Conservation (phyloP, 2,797 vertebrate genomes). For the Caiman crocodilus region DNA sequence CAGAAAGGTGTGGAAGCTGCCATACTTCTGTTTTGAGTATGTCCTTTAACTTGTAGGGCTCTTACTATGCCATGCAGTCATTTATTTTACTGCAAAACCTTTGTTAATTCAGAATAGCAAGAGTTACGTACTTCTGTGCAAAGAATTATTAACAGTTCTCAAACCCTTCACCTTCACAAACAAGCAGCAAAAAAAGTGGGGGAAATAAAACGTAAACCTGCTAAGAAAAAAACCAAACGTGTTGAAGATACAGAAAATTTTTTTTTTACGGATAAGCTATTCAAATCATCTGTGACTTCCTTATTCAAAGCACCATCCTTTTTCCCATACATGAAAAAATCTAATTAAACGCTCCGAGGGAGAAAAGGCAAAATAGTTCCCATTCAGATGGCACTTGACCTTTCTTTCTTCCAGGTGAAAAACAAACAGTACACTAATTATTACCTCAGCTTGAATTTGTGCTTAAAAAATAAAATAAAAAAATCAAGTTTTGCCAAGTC, state of each 20-base stretch:
- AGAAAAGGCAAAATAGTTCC: conserved; percentile 47
- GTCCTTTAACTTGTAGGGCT: not conserved
- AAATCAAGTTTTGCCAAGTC: conserved; percentile 15
- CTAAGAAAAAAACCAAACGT: not conserved
- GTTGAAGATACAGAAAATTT: not conserved
- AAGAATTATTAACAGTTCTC: conserved; percentile 26
- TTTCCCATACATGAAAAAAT: conserved; percentile 27
- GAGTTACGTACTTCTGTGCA: not conserved
- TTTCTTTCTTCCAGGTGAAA: conserved; percentile 48
- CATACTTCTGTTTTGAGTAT: not conserved
- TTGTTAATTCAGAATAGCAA: not conserved
- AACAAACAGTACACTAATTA: conserved; percentile 57
- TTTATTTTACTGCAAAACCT: not conserved
- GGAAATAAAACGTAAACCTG: conserved; percentile 7
- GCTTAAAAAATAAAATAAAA: conserved; percentile 1
- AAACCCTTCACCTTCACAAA: conserved; percentile 18
- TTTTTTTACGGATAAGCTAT: not conserved
- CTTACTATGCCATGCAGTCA: not conserved
- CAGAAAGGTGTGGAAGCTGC: not conserved
- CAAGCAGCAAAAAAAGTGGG: conserved; percentile 1
- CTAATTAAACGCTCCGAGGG: conserved; percentile 47
- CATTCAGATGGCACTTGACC: conserved; percentile 44
- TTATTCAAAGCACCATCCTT: not conserved
- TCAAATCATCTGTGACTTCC: conserved; percentile 3
- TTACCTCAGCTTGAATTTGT: conserved; percentile 57